Evolutionary conservation across 2,888 invertebrate species (phyloP), one percentile per base, ranked within the genome.

Genomic region (Phalangium opilio): DNA sequence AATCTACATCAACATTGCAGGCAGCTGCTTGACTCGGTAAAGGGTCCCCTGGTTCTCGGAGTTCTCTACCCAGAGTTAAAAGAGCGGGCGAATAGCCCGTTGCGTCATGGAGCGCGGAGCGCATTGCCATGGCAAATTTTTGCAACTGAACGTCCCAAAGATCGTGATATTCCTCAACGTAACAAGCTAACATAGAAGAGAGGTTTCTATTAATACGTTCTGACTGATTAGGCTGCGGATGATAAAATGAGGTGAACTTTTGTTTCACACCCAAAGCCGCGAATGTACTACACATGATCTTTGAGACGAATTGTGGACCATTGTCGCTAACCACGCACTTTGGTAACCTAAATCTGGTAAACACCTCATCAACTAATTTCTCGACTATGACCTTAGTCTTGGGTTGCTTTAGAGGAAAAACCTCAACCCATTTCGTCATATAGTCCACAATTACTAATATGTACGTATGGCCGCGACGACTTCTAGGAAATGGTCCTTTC

Each of bases 201-300:
- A 47, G 34, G 17, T 46, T 44, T 1, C 43, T 21, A 17, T 51
- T 45, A 32, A 45, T 43, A 1, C 43, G 8, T 14, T 51, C 49
- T 1, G 48, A 41, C 2, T 44, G 52, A 14, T 52, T 50, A 12
- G 42, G 45, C 32, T 48, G 41, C 1, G 44, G 50, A 39, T 45
- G 41, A n/a, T 50, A 52, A 8, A 35, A 18, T 10, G 49, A 39
- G 8, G 32, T 40, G 10, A 20, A 35, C n/a, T 5, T 14, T 17
- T 47, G 14, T 10, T 27, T 14, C 15, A 45, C 35, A 5, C 44
- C 41, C 7, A 46, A 15, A 4, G 14, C 7, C 15, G 20, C 27
- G 27, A 4, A 7, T 27, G 8, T 8, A 27, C 8, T 27, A 4
- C 5, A 27, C 43, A 36, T 45, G 4, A 49, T n/a, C 3, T 12